Conservation (phyloP, 2,797 vertebrate species). For the Ficedula albicollis region DNA sequence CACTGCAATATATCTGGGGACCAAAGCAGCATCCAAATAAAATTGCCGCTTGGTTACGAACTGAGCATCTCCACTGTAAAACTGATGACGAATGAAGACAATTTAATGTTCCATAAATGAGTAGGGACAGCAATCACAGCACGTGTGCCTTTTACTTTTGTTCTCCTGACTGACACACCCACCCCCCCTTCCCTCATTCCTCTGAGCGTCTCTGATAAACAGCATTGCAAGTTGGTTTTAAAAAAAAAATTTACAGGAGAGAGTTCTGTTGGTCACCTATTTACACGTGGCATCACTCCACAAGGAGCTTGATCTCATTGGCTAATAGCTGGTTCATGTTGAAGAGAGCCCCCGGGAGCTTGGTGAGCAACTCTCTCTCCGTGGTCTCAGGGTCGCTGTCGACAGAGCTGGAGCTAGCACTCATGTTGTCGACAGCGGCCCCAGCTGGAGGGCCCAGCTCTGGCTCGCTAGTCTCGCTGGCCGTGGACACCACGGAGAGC, state of each 20-base stretch:
- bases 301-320: slow-evolving; percentile 84
- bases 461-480: slow-evolving; percentile 85
- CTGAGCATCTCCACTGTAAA: neutral
- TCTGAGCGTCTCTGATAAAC: slow-evolving; percentile 76
- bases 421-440: slow-evolving; percentile 83
- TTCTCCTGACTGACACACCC: neutral
- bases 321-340: slow-evolving; percentile 86
- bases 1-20: neutral
- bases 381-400: slow-evolving; percentile 87
- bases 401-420: slow-evolving; percentile 85
- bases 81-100: neutral
- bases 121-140: slow-evolving; percentile 33
- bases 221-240: slow-evolving; percentile 80
- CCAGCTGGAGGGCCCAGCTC: slow-evolving; percentile 81
- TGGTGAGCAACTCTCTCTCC: slow-evolving; percentile 82
- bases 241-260: slow-evolving; percentile 70
- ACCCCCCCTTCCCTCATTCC: slow-evolving; percentile 2
- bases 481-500: slow-evolving; percentile 85
- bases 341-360: slow-evolving; percentile 83
- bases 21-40: slow-evolving; percentile 29
- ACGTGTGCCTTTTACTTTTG: slow-evolving; percentile 3
- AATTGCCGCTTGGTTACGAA: neutral
- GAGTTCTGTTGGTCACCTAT: slow-evolving; percentile 73
- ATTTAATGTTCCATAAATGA: neutral
- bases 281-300: slow-evolving; percentile 78